Conservation (phyloP, 2,888 invertebrate genomes). For the Oscheius onirici region DNA sequence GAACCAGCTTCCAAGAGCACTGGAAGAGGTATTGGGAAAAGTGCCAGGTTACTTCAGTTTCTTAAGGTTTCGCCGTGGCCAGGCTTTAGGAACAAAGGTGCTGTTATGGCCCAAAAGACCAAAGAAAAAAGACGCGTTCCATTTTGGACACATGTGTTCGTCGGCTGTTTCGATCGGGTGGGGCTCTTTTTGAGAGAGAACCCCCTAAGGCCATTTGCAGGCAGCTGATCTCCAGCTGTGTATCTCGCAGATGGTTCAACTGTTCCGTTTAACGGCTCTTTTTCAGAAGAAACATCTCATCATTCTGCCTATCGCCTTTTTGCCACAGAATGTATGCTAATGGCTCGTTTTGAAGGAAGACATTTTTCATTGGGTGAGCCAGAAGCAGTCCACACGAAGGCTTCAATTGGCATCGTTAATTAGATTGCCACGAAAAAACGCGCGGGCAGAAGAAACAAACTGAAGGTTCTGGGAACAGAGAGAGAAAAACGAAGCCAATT, state of each 20-base stretch:
- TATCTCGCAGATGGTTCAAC: slow-evolving; percentile 19
- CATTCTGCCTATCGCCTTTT: not conserved
- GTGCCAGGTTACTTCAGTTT: no score
- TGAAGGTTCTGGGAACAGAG: no score
- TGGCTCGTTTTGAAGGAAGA: not conserved
- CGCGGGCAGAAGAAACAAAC: not conserved
- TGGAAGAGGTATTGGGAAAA: no score
- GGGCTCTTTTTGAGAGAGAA: no score
- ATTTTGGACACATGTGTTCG: no score
- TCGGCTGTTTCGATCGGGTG: no score
- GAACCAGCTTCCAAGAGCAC: no score
- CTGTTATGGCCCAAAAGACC: no score
- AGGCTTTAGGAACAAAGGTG: no score
- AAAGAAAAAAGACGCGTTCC: no score
- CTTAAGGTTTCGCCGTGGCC: no score
- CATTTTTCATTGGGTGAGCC: slow-evolving; percentile 11
- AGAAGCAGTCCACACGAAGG: not conserved
- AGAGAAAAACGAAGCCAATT: slow-evolving; percentile 23
- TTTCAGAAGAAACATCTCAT: not conserved
- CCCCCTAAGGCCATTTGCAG: not conserved
- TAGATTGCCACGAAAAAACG: not conserved
- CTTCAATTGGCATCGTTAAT: slow-evolving; percentile 3
- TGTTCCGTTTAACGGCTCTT: slow-evolving; percentile 9
- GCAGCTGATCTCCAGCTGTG: slow-evolving; percentile 13
- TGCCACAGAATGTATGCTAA: not conserved